Percentiles rank a stretch among this genome's conserved stretches.
These are phyloP conservation scores for Actinopyga echinites DNA, from an alignment of 53 echinoderm and acorn worm species.

Conservation along the genomic window DNA sequence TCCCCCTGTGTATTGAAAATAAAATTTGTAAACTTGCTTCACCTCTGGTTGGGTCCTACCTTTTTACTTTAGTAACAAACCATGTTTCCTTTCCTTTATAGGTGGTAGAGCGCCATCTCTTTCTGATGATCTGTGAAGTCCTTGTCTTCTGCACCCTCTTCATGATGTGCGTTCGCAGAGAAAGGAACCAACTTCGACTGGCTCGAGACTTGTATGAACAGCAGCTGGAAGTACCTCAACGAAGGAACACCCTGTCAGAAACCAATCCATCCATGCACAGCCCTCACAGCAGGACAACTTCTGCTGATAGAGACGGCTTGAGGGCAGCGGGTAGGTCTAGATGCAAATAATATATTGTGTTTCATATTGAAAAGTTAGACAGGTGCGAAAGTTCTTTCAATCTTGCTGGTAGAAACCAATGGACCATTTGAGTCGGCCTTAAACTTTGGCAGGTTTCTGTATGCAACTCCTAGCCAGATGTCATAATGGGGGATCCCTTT, in stretches of 20 bases:
- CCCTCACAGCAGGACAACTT: not conserved
- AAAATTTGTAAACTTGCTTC: too few species aligned
- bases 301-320: not conserved
- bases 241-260: constrained; percentile 11
- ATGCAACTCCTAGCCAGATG: too few species aligned
- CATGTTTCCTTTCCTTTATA: not conserved
- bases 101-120: constrained; percentile 87
- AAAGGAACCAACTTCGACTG: constrained; percentile 37
- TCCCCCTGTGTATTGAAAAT: too few species aligned
- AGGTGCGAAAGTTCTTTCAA: too few species aligned
- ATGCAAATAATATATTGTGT: too few species aligned
- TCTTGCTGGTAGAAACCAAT: too few species aligned
- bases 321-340: not conserved
- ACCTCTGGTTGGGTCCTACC: too few species aligned
- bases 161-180: constrained; percentile 59
- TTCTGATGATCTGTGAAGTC: constrained; percentile 85
- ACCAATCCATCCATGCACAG: constrained; percentile 33
- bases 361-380: too few species aligned
- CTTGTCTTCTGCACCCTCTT: constrained; percentile 70
- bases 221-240: constrained; percentile 4
- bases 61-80: not conserved
- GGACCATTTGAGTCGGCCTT: too few species aligned
- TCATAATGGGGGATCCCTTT: too few species aligned
- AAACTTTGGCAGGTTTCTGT: too few species aligned
- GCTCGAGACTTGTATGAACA: not conserved